Conservation (phyloP, 2,888 invertebrate species). For the Hyppa rectilinea region DNA sequence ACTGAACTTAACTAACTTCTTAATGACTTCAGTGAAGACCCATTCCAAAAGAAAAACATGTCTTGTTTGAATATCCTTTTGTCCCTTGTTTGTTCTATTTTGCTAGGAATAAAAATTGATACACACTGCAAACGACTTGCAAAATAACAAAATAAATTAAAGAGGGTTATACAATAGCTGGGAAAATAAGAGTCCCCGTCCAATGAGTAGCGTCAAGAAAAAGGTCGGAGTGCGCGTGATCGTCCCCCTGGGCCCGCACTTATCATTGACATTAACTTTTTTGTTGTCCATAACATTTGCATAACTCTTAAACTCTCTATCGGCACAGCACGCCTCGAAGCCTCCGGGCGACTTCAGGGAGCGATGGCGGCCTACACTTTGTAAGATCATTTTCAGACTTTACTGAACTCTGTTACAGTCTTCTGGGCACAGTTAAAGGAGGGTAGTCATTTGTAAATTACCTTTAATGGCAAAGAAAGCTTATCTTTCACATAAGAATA, state of each 20-base stretch:
- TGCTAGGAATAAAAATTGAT: constrained; percentile 71
- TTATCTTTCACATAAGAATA: constrained; percentile 64
- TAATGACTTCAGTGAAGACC: constrained; percentile 48
- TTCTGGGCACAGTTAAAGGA: constrained; percentile 80
- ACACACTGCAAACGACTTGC: constrained; percentile 71
- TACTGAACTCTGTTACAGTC: constrained; percentile 78
- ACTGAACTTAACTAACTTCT: constrained; percentile 52
- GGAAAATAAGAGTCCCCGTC: constrained; percentile 74
- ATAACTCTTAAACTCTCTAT: constrained; percentile 88
- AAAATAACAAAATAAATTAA: constrained; percentile 81
- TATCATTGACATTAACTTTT: constrained; percentile 91
- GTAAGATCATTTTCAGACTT: constrained; percentile 90
- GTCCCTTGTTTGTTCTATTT: constrained; percentile 63
- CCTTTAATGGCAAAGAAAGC: constrained; percentile 68
- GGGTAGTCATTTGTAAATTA: constrained; percentile 82
- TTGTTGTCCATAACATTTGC: constrained; percentile 91
- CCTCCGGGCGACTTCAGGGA: constrained; percentile 84
- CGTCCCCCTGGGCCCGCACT: constrained; percentile 86
- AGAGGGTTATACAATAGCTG: constrained; percentile 78
- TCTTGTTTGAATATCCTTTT: constrained; percentile 55
- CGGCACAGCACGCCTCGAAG: constrained; percentile 78
- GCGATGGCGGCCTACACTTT: constrained; percentile 83
- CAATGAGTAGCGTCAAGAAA: constrained; percentile 73
- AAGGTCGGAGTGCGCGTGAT: constrained; percentile 78
- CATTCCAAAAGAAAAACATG: constrained; percentile 42